phyloP scores from a whole-genome alignment of 92 coral and sea anemone species.

The Siderastrea radians region DNA sequence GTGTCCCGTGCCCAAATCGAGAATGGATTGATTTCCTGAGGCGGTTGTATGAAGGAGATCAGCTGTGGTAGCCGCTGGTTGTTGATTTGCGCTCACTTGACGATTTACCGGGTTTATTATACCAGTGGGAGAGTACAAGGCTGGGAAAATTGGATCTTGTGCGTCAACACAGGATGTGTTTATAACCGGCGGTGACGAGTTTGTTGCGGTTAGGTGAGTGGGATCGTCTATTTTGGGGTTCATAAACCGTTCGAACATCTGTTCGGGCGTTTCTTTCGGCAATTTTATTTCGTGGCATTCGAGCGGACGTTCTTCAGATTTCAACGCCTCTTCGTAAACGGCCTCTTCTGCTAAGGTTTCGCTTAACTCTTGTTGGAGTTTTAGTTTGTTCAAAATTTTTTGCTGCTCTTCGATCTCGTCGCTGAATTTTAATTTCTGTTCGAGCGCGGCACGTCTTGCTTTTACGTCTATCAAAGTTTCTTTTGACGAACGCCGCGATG shows the following conservation, averaged over 20 bases:
- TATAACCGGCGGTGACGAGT: neutral
- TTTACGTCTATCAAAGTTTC: slow-evolving; percentile 25
- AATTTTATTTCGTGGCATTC: neutral
- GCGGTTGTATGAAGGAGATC: neutral
- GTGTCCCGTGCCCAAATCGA: neutral
- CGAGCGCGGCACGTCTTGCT: neutral
- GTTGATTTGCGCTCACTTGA: slow-evolving; percentile 8
- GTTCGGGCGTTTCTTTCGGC: neutral
- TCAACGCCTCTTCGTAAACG: slow-evolving; percentile 25
- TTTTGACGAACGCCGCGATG: slow-evolving; percentile 32
- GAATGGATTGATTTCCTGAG: slow-evolving; percentile 13
- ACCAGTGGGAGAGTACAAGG: slow-evolving; percentile 10
- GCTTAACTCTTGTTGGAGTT: slow-evolving; percentile 26
- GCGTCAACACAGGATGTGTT: neutral
- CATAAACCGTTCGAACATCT: slow-evolving; percentile 11
- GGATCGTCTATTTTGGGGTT: neutral
- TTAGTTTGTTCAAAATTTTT: slow-evolving; percentile 11
- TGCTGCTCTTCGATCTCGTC: slow-evolving; percentile 31
- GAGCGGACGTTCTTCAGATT: slow-evolving; percentile 1
- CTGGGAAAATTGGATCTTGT: neutral
- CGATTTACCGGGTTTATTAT: neutral
- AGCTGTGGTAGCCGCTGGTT: slow-evolving; percentile 5
- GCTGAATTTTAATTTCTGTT: neutral
- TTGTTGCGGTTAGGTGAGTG: neutral
- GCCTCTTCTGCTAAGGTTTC: slow-evolving; percentile 51